Evolutionary conservation across 2,888 invertebrate species (phyloP).

Genomic region (Epistrophe eligans): DNA sequence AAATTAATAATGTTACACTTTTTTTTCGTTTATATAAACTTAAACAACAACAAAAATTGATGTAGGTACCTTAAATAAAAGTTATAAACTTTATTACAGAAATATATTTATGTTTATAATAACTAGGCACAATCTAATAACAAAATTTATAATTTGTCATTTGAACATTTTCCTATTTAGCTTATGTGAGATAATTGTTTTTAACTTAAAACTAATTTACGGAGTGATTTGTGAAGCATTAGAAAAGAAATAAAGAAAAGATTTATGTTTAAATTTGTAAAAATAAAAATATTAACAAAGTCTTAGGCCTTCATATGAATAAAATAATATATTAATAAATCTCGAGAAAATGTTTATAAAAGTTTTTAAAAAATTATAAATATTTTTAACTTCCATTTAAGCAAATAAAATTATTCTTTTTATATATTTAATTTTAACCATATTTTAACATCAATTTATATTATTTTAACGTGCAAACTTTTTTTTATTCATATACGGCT

Average conservation of each 20-base stretch:
- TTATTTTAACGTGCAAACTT: too few species aligned
- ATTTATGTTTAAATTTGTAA: conserved; percentile 11
- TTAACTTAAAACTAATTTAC: conserved; percentile 73
- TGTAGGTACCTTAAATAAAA: conserved; percentile 53
- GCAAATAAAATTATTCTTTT: too few species aligned
- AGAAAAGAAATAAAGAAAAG: not conserved
- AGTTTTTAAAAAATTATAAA: too few species aligned
- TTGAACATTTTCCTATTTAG: conserved; percentile 70
- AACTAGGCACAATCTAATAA: conserved; percentile 75
- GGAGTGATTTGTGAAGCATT: not conserved
- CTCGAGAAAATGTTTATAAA: too few species aligned
- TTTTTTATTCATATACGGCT: not conserved
- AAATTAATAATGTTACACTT: conserved; percentile 58
- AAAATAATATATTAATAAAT: too few species aligned
- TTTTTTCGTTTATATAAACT: conserved; percentile 47
- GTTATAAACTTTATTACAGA: conserved; percentile 64
- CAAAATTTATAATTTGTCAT: conserved; percentile 69
- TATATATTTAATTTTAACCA: too few species aligned
- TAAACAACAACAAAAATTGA: conserved; percentile 41
- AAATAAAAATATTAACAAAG: not conserved
- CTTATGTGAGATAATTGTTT: conserved; percentile 54
- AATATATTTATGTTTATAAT: conserved; percentile 68
- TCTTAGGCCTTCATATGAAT: not conserved
- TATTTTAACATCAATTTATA: too few species aligned
- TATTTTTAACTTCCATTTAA: too few species aligned